Evolutionary conservation across 2,797 vertebrate genomes (phyloP), one percentile per base, ranked within the genome.

Genomic region (Betta splendens): DNA sequence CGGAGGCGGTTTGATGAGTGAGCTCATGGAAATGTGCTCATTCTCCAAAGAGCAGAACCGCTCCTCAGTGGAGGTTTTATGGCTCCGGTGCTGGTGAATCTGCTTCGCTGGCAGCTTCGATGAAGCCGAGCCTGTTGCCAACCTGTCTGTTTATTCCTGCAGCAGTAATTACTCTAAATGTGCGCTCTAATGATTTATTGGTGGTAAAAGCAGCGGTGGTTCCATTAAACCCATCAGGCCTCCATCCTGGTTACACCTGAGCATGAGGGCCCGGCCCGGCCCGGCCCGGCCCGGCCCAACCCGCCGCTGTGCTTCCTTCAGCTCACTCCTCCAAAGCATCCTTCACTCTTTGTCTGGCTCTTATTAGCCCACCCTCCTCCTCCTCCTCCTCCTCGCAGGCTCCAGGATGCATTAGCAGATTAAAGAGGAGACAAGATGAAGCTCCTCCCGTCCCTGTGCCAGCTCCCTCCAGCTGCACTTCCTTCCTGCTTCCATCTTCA

Each of bases 331-430:
- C n/a, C n/a, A n/a, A n/a, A n/a, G n/a, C 39, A 49, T 60, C 56
- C 68, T 7, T 58, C 67, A 16, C 10, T 16, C 46, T 43, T 39
- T 18, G 65, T 39, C 47, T 18, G 4, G 29, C 55, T 42, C 57
- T 65, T 60, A 64, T 75, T 70, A 68, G 51, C 22, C 7, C 9
- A 32, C 42, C 46, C 23, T 36, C 32, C 46, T 10, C 21, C 40
- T 32, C 28, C n/a, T 21, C 10, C 16, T 21, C 1, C 39, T 8
- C 21, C 32, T 11, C 54, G 46, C 66, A 42, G 75, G 59, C 78
- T 77, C 71, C 78, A 74, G 70, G 13, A 61, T 63, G 68, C 78
- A 81, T 79, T 84, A 81, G 76, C 52, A 47, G 59, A 84, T 81
- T 81, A 73, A 72, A 72, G 38, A 40, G 20, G 39, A 29, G 31